phyloP scores from a whole-genome alignment of 2,113 vertebrate genomes.

The Anhinga rufa region DNA sequence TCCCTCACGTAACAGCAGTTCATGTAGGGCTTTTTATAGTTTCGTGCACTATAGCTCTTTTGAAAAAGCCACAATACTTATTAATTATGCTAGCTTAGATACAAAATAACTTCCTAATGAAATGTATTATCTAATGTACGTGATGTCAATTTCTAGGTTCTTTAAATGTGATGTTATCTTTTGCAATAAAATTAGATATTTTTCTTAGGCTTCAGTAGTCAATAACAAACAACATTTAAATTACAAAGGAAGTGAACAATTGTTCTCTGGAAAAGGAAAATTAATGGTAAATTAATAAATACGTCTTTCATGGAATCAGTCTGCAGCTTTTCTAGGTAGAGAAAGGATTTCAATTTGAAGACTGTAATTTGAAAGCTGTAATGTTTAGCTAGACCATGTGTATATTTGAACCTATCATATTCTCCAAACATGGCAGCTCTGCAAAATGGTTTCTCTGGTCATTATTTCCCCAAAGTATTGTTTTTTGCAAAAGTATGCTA shows the following conservation, averaged over 20 bases:
- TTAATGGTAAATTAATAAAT: not conserved
- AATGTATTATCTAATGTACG: not conserved
- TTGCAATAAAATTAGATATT: conserved; percentile 71
- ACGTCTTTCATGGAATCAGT: not conserved
- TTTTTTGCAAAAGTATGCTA: not conserved
- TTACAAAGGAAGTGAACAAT: not conserved
- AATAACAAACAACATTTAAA: not conserved
- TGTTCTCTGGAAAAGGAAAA: not conserved
- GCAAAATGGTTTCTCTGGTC: not conserved
- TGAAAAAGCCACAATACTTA: not conserved
- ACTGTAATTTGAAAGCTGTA: not conserved
- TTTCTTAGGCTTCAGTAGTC: conserved; percentile 58
- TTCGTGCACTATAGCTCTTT: not conserved
- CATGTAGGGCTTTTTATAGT: not conserved
- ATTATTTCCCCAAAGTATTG: not conserved
- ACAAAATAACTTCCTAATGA: conserved; percentile 44
- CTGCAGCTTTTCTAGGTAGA: not conserved
- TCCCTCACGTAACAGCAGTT: not conserved
- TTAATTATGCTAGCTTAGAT: conserved; percentile 15
- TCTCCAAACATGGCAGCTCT: not conserved
- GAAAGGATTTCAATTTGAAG: not conserved
- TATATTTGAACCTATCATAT: not conserved
- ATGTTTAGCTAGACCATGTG: not conserved
- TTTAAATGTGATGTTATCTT: conserved; percentile 67
- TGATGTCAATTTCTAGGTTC: conserved; percentile 69